Percentiles rank a stretch among this genome's conserved stretches.
These are phyloP conservation scores for Oscarella lobularis DNA, from an alignment of 37 sponge, comb jelly and placozoan genomes.

Conservation along the genomic window DNA sequence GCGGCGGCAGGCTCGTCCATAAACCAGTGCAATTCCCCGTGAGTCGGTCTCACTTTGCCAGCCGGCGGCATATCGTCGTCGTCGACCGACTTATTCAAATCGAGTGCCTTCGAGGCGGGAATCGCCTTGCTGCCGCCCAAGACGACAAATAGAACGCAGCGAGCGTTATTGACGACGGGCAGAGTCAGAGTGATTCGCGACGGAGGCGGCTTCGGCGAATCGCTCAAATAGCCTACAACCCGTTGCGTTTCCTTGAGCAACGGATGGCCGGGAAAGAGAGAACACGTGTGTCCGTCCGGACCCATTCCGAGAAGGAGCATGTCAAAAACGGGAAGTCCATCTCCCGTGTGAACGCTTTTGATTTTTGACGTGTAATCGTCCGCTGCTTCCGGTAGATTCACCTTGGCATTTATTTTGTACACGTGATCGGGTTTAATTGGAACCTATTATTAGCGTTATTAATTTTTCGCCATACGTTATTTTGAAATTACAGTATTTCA, in stretches of 20 bases:
- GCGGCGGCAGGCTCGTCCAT: constrained; percentile 61
- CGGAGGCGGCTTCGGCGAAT: constrained; percentile 96
- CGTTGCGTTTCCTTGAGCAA: constrained; percentile 41
- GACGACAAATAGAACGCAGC: constrained; percentile 46
- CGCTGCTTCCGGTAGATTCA: constrained; percentile 70
- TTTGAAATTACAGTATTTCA: constrained; percentile 6
- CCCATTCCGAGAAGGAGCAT: constrained; percentile 93
- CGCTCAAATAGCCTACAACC: constrained; percentile 63
- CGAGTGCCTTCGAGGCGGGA: neutral
- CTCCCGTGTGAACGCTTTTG: constrained; percentile 46
- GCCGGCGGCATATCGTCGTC: constrained; percentile 52
- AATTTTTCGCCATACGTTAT: neutral
- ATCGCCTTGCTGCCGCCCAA: constrained; percentile 71
- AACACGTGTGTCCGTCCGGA: constrained; percentile 98
- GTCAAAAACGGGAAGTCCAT: constrained; percentile 65
- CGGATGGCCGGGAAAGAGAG: constrained; percentile 91
- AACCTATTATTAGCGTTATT: constrained; percentile 2
- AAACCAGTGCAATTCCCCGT: constrained; percentile 77
- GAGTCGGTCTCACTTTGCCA: constrained; percentile 52
- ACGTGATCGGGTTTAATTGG: constrained; percentile 22
- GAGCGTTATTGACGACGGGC: constrained; percentile 81
- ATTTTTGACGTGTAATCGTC: constrained; percentile 74
- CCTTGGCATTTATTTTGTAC: constrained; percentile 50
- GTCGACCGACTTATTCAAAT: constrained; percentile 27
- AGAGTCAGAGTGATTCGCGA: constrained; percentile 85